phyloP scores from a whole-genome alignment of 2,888 invertebrate species.

The Cheilosia vulpina region DNA sequence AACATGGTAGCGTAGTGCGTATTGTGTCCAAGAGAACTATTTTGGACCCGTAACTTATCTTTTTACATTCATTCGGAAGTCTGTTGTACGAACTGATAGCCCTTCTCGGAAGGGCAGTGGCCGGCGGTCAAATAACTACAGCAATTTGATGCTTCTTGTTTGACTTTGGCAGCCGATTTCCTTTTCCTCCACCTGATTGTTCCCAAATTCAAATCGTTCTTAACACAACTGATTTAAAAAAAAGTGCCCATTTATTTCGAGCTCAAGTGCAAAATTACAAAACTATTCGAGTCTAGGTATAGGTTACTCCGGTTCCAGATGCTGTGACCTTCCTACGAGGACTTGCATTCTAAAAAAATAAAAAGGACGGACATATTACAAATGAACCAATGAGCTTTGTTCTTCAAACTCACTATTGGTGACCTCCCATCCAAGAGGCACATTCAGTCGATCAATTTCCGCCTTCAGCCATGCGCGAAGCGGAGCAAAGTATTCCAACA shows the following conservation, averaged over 20 bases:
- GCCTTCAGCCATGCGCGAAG: conserved; percentile 89
- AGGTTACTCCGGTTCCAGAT: background rate
- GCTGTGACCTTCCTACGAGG: conserved; percentile 4
- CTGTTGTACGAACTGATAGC: too few relatives aligned
- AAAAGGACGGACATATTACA: background rate
- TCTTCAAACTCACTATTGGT: conserved; percentile 80
- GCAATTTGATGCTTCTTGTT: too few relatives aligned
- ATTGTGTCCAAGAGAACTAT: too few relatives aligned
- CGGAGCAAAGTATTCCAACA: conserved; percentile 92
- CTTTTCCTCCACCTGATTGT: background rate
- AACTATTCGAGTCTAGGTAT: conserved; percentile 34
- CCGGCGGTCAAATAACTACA: too few relatives aligned
- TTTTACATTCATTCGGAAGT: too few relatives aligned
- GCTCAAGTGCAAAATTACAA: conserved; percentile 15
- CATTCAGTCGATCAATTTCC: conserved; percentile 88
- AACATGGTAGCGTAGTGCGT: too few relatives aligned
- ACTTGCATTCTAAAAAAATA: conserved; percentile 57
- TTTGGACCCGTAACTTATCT: too few relatives aligned
- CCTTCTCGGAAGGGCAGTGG: too few relatives aligned
- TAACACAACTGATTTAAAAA: background rate
- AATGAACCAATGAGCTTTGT: too few relatives aligned
- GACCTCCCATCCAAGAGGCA: conserved; percentile 86
- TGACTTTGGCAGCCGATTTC: too few relatives aligned
- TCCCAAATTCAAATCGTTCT: background rate
- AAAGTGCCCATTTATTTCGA: conserved; percentile 8